Conservation (phyloP, 1,140 invertebrate genomes). For the Pemphigus obesinymphae region DNA sequence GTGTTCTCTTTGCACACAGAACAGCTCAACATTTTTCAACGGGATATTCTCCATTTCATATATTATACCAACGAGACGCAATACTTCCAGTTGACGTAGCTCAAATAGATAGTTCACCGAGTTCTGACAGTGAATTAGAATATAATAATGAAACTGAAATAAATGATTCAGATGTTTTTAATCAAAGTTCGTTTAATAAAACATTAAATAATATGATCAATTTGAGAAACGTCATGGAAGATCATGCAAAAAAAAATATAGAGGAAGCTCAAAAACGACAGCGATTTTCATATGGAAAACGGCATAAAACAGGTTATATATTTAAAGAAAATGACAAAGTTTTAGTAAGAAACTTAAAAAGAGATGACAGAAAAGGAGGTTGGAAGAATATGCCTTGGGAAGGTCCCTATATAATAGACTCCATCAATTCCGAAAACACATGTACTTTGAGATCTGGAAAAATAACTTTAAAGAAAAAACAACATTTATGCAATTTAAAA, state of each 20-base stretch:
- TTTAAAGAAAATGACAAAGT: not conserved
- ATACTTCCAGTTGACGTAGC: too few species aligned
- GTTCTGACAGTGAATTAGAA: too few species aligned
- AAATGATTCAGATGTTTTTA: too few species aligned
- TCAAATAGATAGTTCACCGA: too few species aligned
- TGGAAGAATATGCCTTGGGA: not conserved
- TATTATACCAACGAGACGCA: too few species aligned
- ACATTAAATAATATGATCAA: too few species aligned
- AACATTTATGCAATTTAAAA: not conserved
- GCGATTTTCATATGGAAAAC: not conserved
- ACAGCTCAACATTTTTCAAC: not conserved
- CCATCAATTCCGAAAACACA: not conserved
- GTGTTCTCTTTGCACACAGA: not conserved
- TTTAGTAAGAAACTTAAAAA: too few species aligned
- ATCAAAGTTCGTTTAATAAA: too few species aligned
- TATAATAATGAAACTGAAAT: too few species aligned
- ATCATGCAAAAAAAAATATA: not conserved
- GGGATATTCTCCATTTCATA: not conserved
- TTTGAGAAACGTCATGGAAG: too few species aligned
- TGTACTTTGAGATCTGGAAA: not conserved
- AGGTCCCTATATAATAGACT: not conserved
- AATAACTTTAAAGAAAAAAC: not conserved
- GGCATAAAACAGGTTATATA: not conserved
- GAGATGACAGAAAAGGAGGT: too few species aligned
- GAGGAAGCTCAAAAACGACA: not conserved